Conservation (phyloP, 1,140 invertebrate genomes). For the Heterodera carotae region DNA sequence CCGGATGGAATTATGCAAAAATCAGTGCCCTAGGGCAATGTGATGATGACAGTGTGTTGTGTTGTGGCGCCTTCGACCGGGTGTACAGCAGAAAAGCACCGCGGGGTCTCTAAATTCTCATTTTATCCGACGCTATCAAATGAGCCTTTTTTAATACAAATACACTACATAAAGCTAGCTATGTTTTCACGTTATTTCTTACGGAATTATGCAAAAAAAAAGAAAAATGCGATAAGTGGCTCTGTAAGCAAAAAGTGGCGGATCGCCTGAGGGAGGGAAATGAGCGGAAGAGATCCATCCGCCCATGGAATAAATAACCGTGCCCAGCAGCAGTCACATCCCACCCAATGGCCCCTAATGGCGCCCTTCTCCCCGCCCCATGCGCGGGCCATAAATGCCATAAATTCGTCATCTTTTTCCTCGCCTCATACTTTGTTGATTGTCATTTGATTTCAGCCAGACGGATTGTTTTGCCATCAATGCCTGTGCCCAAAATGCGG, state of each 20-base stretch:
- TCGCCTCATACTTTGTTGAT: background rate
- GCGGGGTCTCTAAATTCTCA: no score
- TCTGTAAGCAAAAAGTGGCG: background rate
- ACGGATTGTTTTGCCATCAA: constrained; percentile 2
- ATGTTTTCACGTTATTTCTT: no score
- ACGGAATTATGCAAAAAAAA: no score
- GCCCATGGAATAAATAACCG: no score
- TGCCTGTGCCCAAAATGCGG: background rate
- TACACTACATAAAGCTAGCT: no score
- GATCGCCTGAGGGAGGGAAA: background rate
- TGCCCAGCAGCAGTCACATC: no score
- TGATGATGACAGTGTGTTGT: background rate
- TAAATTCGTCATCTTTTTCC: background rate
- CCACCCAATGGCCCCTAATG: no score
- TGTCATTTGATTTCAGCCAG: background rate
- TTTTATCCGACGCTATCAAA: no score
- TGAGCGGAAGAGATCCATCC: background rate
- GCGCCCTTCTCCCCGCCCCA: no score
- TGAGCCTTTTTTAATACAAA: no score
- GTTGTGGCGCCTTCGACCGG: background rate
- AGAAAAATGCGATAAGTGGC: no score
- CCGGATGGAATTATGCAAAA: constrained; percentile 17
- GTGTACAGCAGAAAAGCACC: background rate
- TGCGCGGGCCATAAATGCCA: background rate
- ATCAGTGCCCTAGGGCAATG: background rate